Percentiles rank a stretch among this genome's conserved stretches.
Conservation (phyloP, 2,113 vertebrate genomes). For the Parus major region DNA sequence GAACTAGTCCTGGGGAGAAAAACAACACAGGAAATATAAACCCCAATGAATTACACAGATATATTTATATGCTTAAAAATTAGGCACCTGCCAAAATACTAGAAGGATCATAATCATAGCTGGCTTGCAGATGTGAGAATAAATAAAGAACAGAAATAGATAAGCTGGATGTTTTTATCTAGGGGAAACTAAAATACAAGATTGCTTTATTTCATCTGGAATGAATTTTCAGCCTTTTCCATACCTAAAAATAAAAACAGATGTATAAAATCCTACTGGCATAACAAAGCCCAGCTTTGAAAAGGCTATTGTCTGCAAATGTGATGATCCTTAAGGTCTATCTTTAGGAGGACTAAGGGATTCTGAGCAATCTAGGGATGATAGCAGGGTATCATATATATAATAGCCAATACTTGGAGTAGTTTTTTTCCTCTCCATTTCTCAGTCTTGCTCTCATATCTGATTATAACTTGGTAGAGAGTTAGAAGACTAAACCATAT, state of each 20-base stretch:
- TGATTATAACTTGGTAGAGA: neutral
- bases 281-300: neutral
- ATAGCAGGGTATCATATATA: neutral
- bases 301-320: neutral
- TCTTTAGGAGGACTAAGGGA: neutral
- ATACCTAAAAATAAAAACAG: constrained; percentile 39
- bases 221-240: constrained; percentile 20
- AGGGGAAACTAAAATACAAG: neutral
- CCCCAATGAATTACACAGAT: neutral
- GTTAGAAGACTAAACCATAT: neutral
- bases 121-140: neutral
- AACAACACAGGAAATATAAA: neutral
- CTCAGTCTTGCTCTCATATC: neutral
- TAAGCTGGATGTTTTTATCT: neutral
- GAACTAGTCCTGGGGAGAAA: neutral
- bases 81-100: neutral
- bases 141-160: neutral
- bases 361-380: neutral
- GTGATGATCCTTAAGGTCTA: neutral
- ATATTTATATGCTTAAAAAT: neutral
- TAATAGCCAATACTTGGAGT: neutral
- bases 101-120: neutral
- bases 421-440: neutral
- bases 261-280: neutral
- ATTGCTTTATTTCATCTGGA: constrained; percentile 27